Percentiles rank a stretch among this genome's conserved stretches.
Conservation (phyloP, 2,113 vertebrate species). For the Uropsilus gracilis region DNA sequence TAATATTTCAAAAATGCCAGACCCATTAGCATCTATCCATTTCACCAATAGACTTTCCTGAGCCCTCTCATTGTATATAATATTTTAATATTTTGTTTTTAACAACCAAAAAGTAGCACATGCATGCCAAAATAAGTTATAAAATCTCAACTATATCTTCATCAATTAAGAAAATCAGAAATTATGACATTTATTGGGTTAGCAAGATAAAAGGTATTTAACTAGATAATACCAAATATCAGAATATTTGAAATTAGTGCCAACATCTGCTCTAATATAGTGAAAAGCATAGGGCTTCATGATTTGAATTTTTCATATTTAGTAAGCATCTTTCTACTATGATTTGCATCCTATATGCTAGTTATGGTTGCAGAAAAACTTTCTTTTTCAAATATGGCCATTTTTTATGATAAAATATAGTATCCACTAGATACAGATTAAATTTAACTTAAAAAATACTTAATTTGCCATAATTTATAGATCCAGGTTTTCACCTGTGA, state of each 20-base stretch:
- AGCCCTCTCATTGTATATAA: background rate
- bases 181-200: conserved; percentile 40
- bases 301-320: conserved; percentile 42
- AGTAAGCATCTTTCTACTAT: conserved; percentile 24
- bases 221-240: background rate
- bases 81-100: conserved; percentile 53
- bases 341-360: background rate
- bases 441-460: background rate
- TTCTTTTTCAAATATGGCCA: background rate
- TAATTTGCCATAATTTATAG: background rate
- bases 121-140: conserved; percentile 2
- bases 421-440: background rate
- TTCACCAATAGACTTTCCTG: conserved; percentile 23
- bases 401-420: conserved; percentile 20
- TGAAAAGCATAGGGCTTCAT: background rate
- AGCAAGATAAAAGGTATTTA: conserved; percentile 17
- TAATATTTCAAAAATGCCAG: background rate
- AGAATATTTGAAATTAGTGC: conserved; percentile 53
- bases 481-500: conserved; percentile 12
- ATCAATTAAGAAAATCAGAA: conserved; percentile 34
- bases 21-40: background rate
- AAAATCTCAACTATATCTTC: conserved; percentile 6
- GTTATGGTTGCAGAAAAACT: background rate
- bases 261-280: conserved; percentile 8
- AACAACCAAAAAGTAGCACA: conserved; percentile 37